Conservation (phyloP, 2,888 invertebrate species). For the Nymphalis polychloros region DNA sequence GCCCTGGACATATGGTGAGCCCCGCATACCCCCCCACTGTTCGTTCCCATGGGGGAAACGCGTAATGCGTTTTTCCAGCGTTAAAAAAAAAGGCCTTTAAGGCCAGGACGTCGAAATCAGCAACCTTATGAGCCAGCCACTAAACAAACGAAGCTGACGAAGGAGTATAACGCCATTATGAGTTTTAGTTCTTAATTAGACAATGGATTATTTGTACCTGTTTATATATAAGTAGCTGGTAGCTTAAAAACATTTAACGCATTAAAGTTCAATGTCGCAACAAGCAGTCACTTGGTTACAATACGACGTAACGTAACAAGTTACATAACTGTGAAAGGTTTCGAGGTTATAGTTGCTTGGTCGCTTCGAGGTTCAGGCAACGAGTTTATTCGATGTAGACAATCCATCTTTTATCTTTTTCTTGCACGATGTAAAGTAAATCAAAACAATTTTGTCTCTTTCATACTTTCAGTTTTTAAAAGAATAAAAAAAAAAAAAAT, state of each 20-base stretch:
- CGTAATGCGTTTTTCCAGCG: too few relatives aligned
- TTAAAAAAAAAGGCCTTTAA: too few relatives aligned
- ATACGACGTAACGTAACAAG: conserved; percentile 17
- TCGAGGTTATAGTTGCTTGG: conserved; percentile 34
- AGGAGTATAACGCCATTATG: too few relatives aligned
- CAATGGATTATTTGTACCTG: too few relatives aligned
- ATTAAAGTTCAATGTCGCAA: conserved; percentile 37
- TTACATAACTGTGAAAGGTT: conserved; percentile 39
- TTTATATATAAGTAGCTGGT: too few relatives aligned
- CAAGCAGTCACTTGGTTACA: conserved; percentile 5
- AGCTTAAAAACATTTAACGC: conserved; percentile 1
- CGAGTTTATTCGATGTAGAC: not conserved
- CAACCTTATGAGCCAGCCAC: too few relatives aligned
- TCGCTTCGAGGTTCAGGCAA: conserved; percentile 5
- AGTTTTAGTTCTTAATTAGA: too few relatives aligned
- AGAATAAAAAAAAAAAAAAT: not conserved
- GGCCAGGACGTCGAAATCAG: too few relatives aligned
- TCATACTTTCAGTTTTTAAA: not conserved
- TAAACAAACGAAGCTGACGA: too few relatives aligned
- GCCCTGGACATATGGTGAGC: too few relatives aligned
- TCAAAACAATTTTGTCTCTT: not conserved
- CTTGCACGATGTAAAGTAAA: not conserved
- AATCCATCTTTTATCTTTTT: not conserved
- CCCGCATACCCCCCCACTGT: too few relatives aligned
- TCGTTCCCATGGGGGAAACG: too few relatives aligned